phyloP scores from a whole-genome alignment of 2,888 invertebrate genomes.

The Dryobota labecula region DNA sequence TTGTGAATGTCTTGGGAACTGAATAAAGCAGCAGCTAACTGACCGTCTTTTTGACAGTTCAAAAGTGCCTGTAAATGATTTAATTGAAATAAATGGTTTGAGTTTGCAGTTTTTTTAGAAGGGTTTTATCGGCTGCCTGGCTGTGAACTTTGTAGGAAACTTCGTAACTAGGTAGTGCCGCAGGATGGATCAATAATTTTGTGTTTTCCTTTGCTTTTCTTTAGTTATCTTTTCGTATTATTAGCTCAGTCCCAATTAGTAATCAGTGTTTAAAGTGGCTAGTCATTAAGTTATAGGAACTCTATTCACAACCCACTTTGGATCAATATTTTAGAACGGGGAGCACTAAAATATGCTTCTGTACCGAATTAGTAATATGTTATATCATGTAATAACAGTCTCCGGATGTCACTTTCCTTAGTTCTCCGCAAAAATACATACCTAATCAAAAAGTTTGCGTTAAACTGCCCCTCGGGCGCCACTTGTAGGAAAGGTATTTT shows the following conservation, averaged over 20 bases:
- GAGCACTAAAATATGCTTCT: too few relatives aligned
- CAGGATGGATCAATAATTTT: conserved; percentile 24
- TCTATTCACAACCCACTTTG: neutral
- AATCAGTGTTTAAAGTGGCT: neutral
- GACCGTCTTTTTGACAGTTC: too few relatives aligned
- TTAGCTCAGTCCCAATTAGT: too few relatives aligned
- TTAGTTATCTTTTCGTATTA: neutral
- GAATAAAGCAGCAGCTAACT: too few relatives aligned
- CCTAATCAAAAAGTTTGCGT: conserved; percentile 9
- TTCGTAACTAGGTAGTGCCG: neutral
- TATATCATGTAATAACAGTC: neutral
- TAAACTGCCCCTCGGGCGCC: neutral
- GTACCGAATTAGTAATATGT: neutral
- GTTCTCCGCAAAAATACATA: neutral
- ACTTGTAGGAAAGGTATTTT: too few relatives aligned
- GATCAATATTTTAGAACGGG: neutral
- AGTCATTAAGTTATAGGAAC: neutral
- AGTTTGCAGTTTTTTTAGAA: conserved; percentile 38
- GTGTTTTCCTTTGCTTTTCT: neutral
- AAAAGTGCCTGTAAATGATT: too few relatives aligned
- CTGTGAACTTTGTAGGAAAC: conserved; percentile 1
- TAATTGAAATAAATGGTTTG: too few relatives aligned
- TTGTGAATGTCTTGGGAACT: conserved; percentile 42
- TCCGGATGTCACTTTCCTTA: neutral
- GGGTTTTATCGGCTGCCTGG: neutral